Conservation (phyloP, 2,113 vertebrate species). For the Mus musculus region GRCm39 chrX:164956001-164956500, state of each 20-base stretch:
- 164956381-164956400: slow-evolving; percentile 17
- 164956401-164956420: slow-evolving; percentile 22
- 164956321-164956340: not conserved
- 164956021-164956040: not conserved
- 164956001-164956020: not conserved
- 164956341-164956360: not conserved
- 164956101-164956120: not conserved
- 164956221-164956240: not conserved
- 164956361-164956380: not conserved
- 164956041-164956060: not conserved
- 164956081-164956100: not conserved
- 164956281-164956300: slow-evolving; percentile 44
- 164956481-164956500: slow-evolving; percentile 22
- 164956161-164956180: not conserved
- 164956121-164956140: not conserved
- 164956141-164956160: not conserved
- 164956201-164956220: not conserved
- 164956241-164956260: not conserved
- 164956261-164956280: not conserved
- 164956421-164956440: slow-evolving; percentile 44
- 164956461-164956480: not conserved
- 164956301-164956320: not conserved
- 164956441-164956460: slow-evolving; percentile 21
- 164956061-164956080: not conserved
- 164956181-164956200: not conserved